Evolutionary conservation across 2,888 invertebrate genomes (phyloP).

Genomic region (Chrysomela aeneicollis): DNA sequence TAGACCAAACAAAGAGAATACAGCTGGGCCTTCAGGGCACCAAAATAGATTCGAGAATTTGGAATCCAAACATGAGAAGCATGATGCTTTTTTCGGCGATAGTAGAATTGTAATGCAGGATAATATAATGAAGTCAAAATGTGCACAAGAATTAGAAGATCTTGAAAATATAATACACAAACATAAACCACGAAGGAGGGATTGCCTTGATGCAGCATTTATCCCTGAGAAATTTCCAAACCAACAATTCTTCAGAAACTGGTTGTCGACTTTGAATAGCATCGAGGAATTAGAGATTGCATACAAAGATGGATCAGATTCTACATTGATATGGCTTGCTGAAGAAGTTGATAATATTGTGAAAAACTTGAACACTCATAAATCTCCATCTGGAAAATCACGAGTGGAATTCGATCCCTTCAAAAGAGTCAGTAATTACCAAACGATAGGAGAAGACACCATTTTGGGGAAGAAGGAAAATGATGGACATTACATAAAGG

Average conservation of each 20-base stretch:
- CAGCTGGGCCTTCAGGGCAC: no score
- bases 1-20: background rate
- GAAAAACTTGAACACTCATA: background rate
- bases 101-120: background rate
- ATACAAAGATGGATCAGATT: conserved; percentile 22
- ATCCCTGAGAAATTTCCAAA: background rate
- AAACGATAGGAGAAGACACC: background rate
- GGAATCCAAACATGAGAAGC: background rate
- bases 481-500: background rate
- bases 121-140: no score
- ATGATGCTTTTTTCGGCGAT: background rate
- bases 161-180: conserved; percentile 1
- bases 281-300: conserved; percentile 22
- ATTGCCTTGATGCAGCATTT: background rate
- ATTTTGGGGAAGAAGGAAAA: background rate
- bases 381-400: background rate
- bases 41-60: no score
- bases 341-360: background rate
- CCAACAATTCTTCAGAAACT: background rate
- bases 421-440: background rate
- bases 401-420: background rate
- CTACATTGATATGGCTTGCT: conserved; percentile 15
- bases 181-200: background rate
- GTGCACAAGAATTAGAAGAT: background rate
- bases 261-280: background rate